Evolutionary conservation across 2,888 invertebrate species (phyloP), one percentile per base, ranked within the genome.

Genomic region (Dicranocentrus wangi): DNA sequence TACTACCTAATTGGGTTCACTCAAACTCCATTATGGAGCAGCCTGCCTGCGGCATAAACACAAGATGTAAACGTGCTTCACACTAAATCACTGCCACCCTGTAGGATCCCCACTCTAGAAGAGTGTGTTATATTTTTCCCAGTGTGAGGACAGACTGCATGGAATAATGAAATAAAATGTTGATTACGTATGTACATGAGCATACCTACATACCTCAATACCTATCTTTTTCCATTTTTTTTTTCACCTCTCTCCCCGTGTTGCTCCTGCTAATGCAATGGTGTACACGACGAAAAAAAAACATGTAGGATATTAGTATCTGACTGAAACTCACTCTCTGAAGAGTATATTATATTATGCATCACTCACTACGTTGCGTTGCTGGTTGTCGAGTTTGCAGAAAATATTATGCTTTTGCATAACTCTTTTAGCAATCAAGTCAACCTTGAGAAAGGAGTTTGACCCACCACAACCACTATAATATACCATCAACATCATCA

Each of bases 391-490:
- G 76, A 76, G 76, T 77, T 77, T 69, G 77, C 77, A 77, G 58
- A 77, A 76, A 77, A 69, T 61, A 77, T 69, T 60, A 43, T 66
- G 79, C 68, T 73, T 79, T 80, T 80, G 80, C 80, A 80, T 80
- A 80, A 80, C 73, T 80, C 68, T 42, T 69, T 73, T 81, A 81
- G 80, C 69, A 75, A 72, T 80, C 79, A 80, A 76, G 80, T 82
- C 85, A 85, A 84, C 86, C 86, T 86, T 86, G 86, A 86, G 85
- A 75, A 80, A 86, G 86, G 86, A 84, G 86, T 84, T 86, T 86
- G 86, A 86, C 86, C 86, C 85, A 86, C 69, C 85, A 79, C 76
- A 78, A 75, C 66, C 23, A 47, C 55, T 39, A 15, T 27, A 53
- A 53, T n/a, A 47, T 65, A 63, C 47, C 32, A 55, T 23, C 19